These are phyloP conservation scores for Agrilus cyanescens DNA, from an alignment of 2,888 invertebrate genomes.

Conservation along the genomic window DNA sequence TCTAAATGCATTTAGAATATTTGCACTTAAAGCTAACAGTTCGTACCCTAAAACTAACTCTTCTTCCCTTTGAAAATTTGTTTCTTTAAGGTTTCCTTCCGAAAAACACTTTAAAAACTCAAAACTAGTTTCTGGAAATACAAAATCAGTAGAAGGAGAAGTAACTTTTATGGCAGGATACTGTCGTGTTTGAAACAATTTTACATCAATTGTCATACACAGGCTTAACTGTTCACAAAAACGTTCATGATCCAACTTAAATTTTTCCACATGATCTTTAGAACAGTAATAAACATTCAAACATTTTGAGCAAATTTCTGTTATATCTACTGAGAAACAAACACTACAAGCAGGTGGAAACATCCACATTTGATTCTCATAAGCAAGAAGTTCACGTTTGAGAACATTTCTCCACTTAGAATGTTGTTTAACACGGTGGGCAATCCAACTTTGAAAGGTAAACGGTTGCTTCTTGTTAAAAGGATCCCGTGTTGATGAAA, in stretches of 20 bases:
- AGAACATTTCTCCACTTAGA: slow-evolving; percentile 16
- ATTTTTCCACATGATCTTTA: slow-evolving; percentile 13
- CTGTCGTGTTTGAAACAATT: slow-evolving; percentile 4
- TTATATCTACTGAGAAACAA: slow-evolving; percentile 17
- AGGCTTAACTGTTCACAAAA: slow-evolving; percentile 18
- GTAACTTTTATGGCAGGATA: slow-evolving; percentile 1
- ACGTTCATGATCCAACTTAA: slow-evolving; percentile 13
- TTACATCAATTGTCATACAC: slow-evolving; percentile 16
- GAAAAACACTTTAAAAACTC: not conserved
- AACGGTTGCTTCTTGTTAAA: not conserved
- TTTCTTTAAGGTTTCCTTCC: too few relatives aligned
- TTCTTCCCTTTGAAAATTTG: slow-evolving; percentile 1
- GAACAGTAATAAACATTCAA: slow-evolving; percentile 21
- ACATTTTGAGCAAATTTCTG: slow-evolving; percentile 18
- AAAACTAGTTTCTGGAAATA: not conserved
- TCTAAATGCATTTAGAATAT: slow-evolving; percentile 20
- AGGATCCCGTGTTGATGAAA: slow-evolving; percentile 3
- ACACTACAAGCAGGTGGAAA: slow-evolving; percentile 23
- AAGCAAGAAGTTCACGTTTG: slow-evolving; percentile 16
- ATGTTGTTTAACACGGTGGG: slow-evolving; percentile 11
- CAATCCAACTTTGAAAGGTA: slow-evolving; percentile 14
- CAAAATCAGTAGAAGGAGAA: not conserved
- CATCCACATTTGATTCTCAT: slow-evolving; percentile 25
- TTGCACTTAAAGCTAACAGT: slow-evolving; percentile 12
- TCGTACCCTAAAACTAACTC: slow-evolving; percentile 12